Conservation (phyloP, 2,888 invertebrate species). For the Chloroclysta siterata region DNA sequence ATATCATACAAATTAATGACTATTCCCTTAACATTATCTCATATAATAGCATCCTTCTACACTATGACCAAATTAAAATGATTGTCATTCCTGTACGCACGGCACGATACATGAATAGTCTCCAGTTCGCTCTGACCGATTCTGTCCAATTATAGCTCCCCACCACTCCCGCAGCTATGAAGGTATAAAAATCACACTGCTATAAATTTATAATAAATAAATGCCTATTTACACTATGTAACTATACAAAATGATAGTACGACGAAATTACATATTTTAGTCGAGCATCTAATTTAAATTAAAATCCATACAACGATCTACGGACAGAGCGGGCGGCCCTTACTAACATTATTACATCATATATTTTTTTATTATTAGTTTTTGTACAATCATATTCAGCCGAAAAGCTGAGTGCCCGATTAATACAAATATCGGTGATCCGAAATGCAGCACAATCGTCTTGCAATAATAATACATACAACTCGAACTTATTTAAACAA, state of each 20-base stretch:
- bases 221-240: conserved; percentile 85
- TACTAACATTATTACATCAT: conserved; percentile 73
- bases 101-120: conserved; percentile 69
- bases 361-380: conserved; percentile 67
- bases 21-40: conserved; percentile 85
- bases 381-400: conserved; percentile 82
- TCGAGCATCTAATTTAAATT: conserved; percentile 80
- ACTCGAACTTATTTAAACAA: conserved; percentile 83
- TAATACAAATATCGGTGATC: conserved; percentile 72
- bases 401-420: conserved; percentile 77
- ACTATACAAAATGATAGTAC: conserved; percentile 84
- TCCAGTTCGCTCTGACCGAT: conserved; percentile 73
- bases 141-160: conserved; percentile 71
- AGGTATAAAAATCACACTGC: conserved; percentile 81
- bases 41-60: conserved; percentile 83
- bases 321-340: conserved; percentile 59
- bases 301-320: conserved; percentile 77
- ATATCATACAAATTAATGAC: conserved; percentile 86
- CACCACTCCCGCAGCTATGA: conserved; percentile 80
- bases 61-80: conserved; percentile 77
- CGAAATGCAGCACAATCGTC: conserved; percentile 77
- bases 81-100: conserved; percentile 66
- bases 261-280: conserved; percentile 80
- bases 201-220: conserved; percentile 85
- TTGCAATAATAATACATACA: conserved; percentile 80